Conservation (phyloP, 2,888 invertebrate species). For the Oasisia sp. region DNA sequence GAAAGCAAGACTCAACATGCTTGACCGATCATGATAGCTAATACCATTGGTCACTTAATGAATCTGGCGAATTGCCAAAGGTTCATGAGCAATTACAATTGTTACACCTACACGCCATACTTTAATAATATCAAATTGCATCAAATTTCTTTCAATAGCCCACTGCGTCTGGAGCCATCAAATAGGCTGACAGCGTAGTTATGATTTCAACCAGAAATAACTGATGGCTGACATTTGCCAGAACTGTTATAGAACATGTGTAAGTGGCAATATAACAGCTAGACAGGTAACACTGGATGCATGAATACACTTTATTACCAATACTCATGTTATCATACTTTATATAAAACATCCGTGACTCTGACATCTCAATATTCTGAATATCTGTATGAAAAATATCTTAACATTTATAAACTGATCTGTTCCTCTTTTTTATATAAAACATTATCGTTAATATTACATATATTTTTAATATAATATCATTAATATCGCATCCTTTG, state of each 20-base stretch:
- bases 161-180: background rate
- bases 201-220: background rate
- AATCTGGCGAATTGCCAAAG: background rate
- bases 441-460: too few relatives aligned
- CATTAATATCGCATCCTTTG: too few relatives aligned
- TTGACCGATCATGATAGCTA: background rate
- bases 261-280: background rate
- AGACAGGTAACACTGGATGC: background rate
- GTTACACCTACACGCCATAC: background rate
- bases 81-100: background rate
- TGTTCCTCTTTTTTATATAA: background rate
- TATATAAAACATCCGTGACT: background rate
- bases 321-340: background rate
- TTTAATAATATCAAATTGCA: slow-evolving; percentile 3
- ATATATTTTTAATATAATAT: too few relatives aligned
- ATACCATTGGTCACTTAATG: background rate
- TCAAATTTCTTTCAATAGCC: background rate
- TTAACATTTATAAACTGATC: background rate
- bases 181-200: background rate
- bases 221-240: background rate
- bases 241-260: background rate
- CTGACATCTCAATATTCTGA: background rate
- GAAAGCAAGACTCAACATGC: background rate
- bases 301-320: background rate
- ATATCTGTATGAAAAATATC: background rate